These are phyloP conservation scores for Acrossocheilus wenchowensis DNA, from an alignment of 2,797 vertebrate species.

Conservation along the genomic window DNA sequence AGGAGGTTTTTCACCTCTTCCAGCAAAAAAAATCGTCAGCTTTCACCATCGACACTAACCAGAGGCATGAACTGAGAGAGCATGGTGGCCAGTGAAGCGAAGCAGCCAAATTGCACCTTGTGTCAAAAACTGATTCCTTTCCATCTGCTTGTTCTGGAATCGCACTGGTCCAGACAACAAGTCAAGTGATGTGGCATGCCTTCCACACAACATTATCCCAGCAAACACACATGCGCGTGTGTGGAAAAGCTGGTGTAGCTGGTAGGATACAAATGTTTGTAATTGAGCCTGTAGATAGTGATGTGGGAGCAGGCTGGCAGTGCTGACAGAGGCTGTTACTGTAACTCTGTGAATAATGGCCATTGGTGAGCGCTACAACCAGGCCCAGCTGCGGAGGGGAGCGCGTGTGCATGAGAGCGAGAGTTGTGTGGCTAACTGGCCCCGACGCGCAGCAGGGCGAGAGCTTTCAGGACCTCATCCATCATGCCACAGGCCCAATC, in stretches of 20 bases:
- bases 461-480: slow-evolving; percentile 63
- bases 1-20: slow-evolving; percentile 19
- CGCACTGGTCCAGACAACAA: slow-evolving; percentile 1
- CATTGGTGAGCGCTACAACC: slow-evolving; percentile 42
- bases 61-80: slow-evolving; percentile 46
- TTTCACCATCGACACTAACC: slow-evolving; percentile 52
- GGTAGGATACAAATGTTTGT: slow-evolving; percentile 7
- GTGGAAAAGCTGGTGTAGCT: neutral
- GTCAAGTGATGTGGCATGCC: slow-evolving; percentile 22
- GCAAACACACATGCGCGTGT: neutral
- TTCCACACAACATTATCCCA: slow-evolving; percentile 13
- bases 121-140: slow-evolving; percentile 57
- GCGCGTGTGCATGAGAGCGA: slow-evolving; percentile 8
- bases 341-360: slow-evolving; percentile 48
- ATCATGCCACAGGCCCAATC: slow-evolving; percentile 45
- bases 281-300: slow-evolving; percentile 17
- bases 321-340: slow-evolving; percentile 15
- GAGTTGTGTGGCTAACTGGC: slow-evolving; percentile 30
- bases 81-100: slow-evolving; percentile 19
- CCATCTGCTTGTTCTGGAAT: slow-evolving; percentile 57
- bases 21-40: neutral
- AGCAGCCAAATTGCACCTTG: slow-evolving; percentile 55
- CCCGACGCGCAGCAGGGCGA: slow-evolving; percentile 43
- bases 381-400: slow-evolving; percentile 38
- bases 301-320: slow-evolving; percentile 17